phyloP scores from a whole-genome alignment of 37 sponge, comb jelly and placozoan genomes.

The Halisarca cf. caerulea region DNA sequence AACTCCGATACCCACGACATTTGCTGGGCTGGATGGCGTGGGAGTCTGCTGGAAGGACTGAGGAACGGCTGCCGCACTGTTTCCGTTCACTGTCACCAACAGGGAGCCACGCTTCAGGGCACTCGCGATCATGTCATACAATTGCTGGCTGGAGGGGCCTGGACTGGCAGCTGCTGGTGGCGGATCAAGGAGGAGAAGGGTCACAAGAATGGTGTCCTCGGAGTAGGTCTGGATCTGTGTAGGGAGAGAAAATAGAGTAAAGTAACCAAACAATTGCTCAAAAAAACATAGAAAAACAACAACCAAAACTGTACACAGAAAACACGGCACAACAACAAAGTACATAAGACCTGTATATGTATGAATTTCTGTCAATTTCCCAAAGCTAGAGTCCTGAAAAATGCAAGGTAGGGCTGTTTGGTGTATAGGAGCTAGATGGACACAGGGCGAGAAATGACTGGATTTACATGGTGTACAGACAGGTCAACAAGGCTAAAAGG shows the following conservation, averaged over 20 bases:
- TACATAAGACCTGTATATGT: too few species aligned
- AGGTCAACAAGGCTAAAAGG: too few species aligned
- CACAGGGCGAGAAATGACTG: too few species aligned
- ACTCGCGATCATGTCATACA: not conserved
- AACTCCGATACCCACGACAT: not conserved
- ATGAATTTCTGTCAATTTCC: too few species aligned
- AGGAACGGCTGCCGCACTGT: not conserved
- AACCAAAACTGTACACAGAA: too few species aligned
- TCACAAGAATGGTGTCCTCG: not conserved
- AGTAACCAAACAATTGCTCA: too few species aligned
- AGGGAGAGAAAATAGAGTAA: not conserved
- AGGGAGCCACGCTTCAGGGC: not conserved
- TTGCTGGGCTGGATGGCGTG: not conserved
- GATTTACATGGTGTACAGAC: too few species aligned
- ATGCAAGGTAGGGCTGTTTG: too few species aligned
- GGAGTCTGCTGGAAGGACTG: not conserved
- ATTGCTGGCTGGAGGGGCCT: not conserved
- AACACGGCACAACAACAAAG: too few species aligned
- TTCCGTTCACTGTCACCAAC: not conserved
- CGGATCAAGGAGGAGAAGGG: not conserved
- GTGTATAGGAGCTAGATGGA: too few species aligned
- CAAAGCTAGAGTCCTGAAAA: too few species aligned
- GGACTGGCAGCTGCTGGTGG: not conserved
- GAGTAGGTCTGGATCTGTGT: slow-evolving; percentile 8
- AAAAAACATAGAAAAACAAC: too few species aligned